Evolutionary conservation across 2,797 vertebrate species (phyloP), one percentile per base, ranked within the genome.

Genomic region (Gymnoscopelus braueri): DNA sequence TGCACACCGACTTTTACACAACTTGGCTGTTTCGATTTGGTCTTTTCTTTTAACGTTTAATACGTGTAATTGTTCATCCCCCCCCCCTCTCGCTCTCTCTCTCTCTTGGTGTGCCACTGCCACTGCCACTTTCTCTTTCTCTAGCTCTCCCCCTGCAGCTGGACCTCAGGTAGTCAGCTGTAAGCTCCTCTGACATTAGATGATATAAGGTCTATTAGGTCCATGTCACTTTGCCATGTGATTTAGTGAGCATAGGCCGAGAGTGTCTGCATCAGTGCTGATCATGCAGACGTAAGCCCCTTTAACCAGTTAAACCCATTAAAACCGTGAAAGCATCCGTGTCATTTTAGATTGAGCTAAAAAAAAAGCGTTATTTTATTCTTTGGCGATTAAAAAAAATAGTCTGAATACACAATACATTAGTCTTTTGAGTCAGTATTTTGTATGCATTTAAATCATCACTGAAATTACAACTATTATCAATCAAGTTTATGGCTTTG

Each of bases 181-280:
- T 84, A 89, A 90, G 83, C 85, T 77, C 70, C 65, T 65, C 77
- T 89, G 82, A 84, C 84, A 86, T 88, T 85, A 87, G 77, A 79
- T 84, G 85, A 89, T 87, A 89, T 86, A 83, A 88, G 77, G 76
- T 88, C 69, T 77, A 79, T 84, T 82, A 87, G 81, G 84, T 69
- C 69, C 60, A 32, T 15, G 29, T 59, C 63, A 68, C 71, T 68
- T 81, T 59, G 51, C 67, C 62, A 50, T 81, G 74, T 77, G 78
- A 84, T 79, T 87, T 83, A 83, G 72, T 68, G 75, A 80, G 77
- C 65, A 12, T 3, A 47, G 4, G 3, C 44, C 71, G 75, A 66
- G 73, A 77, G 79, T 32, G 58, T 59, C 67, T 65, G 77, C 75
- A 72, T 83, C 48, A 56, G 74, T 77, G 82, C 69, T 48, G 78